phyloP scores from a whole-genome alignment of 2,113 vertebrate species.

The Tretioscincus oriximinensis region DNA sequence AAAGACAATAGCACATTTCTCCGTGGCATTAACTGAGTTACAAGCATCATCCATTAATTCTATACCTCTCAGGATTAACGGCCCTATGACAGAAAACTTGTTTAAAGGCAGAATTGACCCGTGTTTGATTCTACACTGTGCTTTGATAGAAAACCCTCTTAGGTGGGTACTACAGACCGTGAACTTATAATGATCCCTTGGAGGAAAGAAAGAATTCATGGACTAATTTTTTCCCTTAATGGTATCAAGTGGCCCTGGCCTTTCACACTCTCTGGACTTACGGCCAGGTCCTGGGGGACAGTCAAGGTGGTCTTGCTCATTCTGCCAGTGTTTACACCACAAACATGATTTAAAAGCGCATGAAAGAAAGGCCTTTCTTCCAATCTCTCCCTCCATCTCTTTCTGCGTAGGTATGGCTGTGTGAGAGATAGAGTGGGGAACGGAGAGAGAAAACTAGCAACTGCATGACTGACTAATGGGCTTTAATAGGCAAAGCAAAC shows the following conservation, averaged over 20 bases:
- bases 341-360: conserved; percentile 72
- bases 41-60: neutral
- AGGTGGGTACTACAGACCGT: conserved; percentile 50
- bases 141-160: conserved; percentile 62
- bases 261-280: conserved; percentile 68
- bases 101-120: conserved; percentile 13
- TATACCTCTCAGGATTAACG: conserved; percentile 56
- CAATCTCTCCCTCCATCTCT: neutral
- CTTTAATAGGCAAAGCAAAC: conserved; percentile 77
- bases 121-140: conserved; percentile 24
- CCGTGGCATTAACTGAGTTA: neutral
- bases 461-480: conserved; percentile 68
- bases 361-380: conserved; percentile 45
- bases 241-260: conserved; percentile 60
- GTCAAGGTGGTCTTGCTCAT: conserved; percentile 71
- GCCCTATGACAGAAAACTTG: conserved; percentile 46
- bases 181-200: conserved; percentile 51
- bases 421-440: neutral
- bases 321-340: conserved; percentile 57
- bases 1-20: neutral
- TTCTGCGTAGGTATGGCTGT: neutral
- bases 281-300: conserved; percentile 53
- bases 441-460: conserved; percentile 46
- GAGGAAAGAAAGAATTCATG: conserved; percentile 59
- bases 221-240: conserved; percentile 57